Percentiles rank a stretch among this genome's conserved stretches.
phyloP scores from a whole-genome alignment of 2,113 vertebrate genomes.

The Colistium nudipinnis region DNA sequence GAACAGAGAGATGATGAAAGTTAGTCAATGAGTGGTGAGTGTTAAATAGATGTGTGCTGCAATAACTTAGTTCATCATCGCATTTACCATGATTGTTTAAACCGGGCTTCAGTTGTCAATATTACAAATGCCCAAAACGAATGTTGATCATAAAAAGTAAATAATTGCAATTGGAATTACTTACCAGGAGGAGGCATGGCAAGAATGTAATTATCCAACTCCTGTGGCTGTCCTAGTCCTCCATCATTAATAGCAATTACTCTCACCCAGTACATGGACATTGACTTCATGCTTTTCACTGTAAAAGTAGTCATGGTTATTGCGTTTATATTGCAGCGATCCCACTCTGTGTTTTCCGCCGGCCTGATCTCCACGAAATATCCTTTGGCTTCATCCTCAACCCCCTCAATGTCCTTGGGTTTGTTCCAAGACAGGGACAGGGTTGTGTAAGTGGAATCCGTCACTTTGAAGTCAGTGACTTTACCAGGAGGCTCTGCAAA shows the following conservation, averaged over 20 bases:
- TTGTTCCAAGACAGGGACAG: slow-evolving; percentile 87
- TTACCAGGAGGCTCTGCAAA: slow-evolving; percentile 85
- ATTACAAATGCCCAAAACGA: background rate
- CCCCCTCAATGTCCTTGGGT: slow-evolving; percentile 76
- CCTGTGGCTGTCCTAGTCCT: slow-evolving; percentile 78
- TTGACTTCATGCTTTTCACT: slow-evolving; percentile 84
- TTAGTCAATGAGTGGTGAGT: background rate
- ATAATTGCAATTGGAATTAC: slow-evolving; percentile 29
- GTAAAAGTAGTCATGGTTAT: slow-evolving; percentile 79
- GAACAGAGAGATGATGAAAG: slow-evolving; percentile 21
- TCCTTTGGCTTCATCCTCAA: slow-evolving; percentile 82
- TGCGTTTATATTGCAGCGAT: slow-evolving; percentile 80
- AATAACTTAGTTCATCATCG: background rate
- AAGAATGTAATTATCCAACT: slow-evolving; percentile 80
- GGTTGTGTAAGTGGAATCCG: slow-evolving; percentile 83
- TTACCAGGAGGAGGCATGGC: slow-evolving; percentile 83
- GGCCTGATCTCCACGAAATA: slow-evolving; percentile 88
- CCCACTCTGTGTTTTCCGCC: slow-evolving; percentile 84
- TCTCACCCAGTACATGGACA: slow-evolving; percentile 84
- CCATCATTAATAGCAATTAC: slow-evolving; percentile 82
- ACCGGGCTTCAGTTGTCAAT: background rate
- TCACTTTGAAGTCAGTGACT: slow-evolving; percentile 87
- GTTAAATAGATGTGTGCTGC: background rate
- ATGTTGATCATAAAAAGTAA: background rate
- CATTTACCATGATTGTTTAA: background rate